Conservation (phyloP, 2,113 vertebrate species). For the Origma solitaria region DNA sequence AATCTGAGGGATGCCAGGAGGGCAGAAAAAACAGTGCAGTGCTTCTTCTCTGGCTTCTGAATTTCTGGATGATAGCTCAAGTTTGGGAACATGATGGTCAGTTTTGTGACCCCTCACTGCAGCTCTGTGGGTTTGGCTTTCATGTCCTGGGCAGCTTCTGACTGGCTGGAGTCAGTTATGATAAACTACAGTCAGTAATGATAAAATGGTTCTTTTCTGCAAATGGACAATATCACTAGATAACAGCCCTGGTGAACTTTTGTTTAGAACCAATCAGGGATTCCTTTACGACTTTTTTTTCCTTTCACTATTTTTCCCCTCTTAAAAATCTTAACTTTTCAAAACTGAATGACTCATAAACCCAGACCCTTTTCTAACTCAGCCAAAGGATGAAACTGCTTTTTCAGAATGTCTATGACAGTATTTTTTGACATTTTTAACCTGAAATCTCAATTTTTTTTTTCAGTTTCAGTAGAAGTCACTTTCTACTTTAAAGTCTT, state of each 20-base stretch:
- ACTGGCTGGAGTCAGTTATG: not conserved
- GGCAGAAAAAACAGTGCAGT: not conserved
- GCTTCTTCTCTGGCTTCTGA: not conserved
- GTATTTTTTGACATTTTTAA: not conserved
- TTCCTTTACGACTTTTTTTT: not conserved
- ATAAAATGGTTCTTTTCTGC: not conserved
- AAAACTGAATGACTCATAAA: not conserved
- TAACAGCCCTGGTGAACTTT: not conserved
- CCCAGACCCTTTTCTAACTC: not conserved
- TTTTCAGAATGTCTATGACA: not conserved
- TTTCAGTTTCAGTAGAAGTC: not conserved
- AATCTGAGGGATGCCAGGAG: not conserved
- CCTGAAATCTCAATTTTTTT: not conserved
- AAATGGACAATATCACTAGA: not conserved
- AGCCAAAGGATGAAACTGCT: not conserved
- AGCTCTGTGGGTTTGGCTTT: not conserved
- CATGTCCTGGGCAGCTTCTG: not conserved
- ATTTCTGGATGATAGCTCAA: not conserved
- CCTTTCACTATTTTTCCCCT: not conserved
- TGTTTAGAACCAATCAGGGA: not conserved
- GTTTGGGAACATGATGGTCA: not conserved
- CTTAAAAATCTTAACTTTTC: not conserved
- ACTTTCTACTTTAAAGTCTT: not conserved
- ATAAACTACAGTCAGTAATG: not conserved
- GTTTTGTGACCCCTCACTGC: not conserved